Percentiles rank a stretch among this genome's conserved stretches.
These are phyloP conservation scores for Cataglyphis altisquamis DNA, from an alignment of 2,888 invertebrate genomes.

Conservation along the genomic window DNA sequence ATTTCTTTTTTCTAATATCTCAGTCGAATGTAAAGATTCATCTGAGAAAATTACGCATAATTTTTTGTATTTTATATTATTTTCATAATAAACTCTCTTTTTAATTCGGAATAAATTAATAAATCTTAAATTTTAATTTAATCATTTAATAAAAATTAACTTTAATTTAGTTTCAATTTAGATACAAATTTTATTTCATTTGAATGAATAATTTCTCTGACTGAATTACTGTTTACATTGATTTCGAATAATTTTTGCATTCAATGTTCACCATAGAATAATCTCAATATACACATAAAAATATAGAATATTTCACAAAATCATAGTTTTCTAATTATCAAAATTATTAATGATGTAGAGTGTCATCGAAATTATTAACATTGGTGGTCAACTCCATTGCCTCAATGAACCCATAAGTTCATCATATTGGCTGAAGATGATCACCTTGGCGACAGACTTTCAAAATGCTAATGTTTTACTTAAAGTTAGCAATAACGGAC, in stretches of 20 bases:
- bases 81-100: background rate
- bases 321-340: background rate
- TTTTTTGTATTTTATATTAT: background rate
- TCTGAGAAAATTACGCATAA: background rate
- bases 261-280: background rate
- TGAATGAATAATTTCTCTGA: background rate
- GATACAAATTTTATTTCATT: slow-evolving; percentile 6
- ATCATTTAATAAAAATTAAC: background rate
- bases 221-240: background rate
- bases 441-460: slow-evolving; percentile 89
- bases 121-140: background rate
- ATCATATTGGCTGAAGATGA: slow-evolving; percentile 82
- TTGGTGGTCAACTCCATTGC: slow-evolving; percentile 77
- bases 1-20: background rate
- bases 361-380: slow-evolving; percentile 75
- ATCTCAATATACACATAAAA: background rate
- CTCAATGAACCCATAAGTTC: slow-evolving; percentile 72
- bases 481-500: slow-evolving; percentile 77
- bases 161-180: background rate
- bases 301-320: background rate
- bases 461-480: slow-evolving; percentile 89
- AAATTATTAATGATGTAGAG: slow-evolving; percentile 23
- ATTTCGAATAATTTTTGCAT: background rate
- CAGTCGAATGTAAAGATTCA: background rate
- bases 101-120: background rate